Percentiles rank a stretch among this genome's conserved stretches.
phyloP scores from a whole-genome alignment of 2,888 invertebrate species.

The Epirrhoe alternata region DNA sequence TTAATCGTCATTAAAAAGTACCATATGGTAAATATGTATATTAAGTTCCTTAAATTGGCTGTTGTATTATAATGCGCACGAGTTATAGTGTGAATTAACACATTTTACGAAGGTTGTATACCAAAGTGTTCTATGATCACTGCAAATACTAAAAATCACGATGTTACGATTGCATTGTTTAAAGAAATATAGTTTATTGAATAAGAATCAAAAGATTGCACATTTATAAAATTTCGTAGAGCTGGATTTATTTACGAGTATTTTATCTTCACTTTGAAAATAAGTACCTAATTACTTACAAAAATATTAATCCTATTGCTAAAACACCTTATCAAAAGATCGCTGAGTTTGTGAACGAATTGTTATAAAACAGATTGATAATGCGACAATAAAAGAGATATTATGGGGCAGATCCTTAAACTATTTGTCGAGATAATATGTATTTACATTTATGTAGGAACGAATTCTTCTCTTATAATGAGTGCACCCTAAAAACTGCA shows the following conservation, averaged over 20 bases:
- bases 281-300: too few relatives aligned
- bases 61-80: conserved; percentile 32
- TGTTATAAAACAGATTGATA: too few relatives aligned
- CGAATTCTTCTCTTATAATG: too few relatives aligned
- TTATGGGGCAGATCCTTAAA: too few relatives aligned
- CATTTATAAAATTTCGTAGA: conserved; percentile 12
- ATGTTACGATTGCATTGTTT: conserved; percentile 13
- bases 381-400: too few relatives aligned
- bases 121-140: conserved; percentile 46
- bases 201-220: conserved; percentile 26
- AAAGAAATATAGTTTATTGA: conserved; percentile 25
- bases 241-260: conserved; percentile 21
- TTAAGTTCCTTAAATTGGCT: conserved; percentile 54
- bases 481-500: too few relatives aligned
- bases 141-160: conserved; percentile 31
- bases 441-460: too few relatives aligned
- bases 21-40: conserved; percentile 30
- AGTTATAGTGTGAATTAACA: conserved; percentile 47
- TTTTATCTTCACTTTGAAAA: conserved; percentile 1
- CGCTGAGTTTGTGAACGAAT: too few relatives aligned
- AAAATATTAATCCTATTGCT: background rate
- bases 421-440: too few relatives aligned
- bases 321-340: too few relatives aligned
- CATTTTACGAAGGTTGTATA: conserved; percentile 49
- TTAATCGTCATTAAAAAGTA: background rate